Conservation (phyloP, 2,797 vertebrate species). For the Leptatherina wallacei region DNA sequence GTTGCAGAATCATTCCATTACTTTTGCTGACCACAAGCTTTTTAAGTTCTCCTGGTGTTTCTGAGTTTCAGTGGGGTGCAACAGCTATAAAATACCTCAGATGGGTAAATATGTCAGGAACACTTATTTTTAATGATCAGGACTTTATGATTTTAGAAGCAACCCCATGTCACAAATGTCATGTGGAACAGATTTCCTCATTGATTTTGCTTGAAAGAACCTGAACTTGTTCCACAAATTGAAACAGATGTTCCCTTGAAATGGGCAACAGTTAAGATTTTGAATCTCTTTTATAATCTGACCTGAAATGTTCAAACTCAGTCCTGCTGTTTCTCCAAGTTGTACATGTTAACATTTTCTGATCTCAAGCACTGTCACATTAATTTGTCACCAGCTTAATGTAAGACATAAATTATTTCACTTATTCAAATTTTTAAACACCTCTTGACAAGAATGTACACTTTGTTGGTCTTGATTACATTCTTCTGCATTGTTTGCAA, state of each 20-base stretch:
- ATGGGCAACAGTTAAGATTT: slow-evolving; percentile 1
- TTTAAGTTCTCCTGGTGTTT: background rate
- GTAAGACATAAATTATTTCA: too few species aligned
- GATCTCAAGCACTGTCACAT: background rate
- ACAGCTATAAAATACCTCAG: slow-evolving; percentile 3
- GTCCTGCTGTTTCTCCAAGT: background rate
- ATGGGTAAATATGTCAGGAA: background rate
- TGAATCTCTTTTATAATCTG: slow-evolving; percentile 2
- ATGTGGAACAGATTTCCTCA: background rate
- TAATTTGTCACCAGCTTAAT: background rate
- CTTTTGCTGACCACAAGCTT: background rate
- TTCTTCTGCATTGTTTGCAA: too few species aligned
- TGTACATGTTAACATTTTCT: background rate
- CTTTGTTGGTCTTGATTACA: too few species aligned
- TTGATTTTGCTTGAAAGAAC: slow-evolving; percentile 8
- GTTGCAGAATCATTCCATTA: slow-evolving; percentile 5
- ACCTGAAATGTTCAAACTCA: background rate
- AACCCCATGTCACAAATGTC: background rate
- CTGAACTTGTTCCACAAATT: slow-evolving; percentile 8
- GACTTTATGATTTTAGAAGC: background rate
- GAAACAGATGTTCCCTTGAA: slow-evolving; percentile 21
- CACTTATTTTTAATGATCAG: background rate
- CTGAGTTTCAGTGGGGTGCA: background rate
- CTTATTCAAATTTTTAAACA: too few species aligned
- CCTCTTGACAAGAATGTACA: too few species aligned